Base-by-base conservation (phyloP, 2,113 vertebrate species). In the Crotophaga sulcirostris region DNA sequence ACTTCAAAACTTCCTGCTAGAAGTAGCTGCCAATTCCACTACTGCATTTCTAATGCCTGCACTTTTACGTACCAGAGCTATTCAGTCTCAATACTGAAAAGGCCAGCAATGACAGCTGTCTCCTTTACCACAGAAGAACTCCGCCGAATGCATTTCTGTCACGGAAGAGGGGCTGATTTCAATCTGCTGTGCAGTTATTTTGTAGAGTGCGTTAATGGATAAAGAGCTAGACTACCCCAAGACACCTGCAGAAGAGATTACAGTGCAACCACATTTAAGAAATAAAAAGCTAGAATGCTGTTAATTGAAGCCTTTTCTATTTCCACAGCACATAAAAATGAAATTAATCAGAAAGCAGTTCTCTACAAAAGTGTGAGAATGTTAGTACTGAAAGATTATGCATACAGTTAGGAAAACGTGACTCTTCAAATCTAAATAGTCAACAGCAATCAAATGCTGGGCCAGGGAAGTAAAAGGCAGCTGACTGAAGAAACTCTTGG, bases 31-130 rank as follows among this genome's bases (percentile, higher is more conserved):
- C 93, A 95, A 82, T 91, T 93, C 93, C 87, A 87, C 63, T 20
- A 20, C 66, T 74, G 64, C 84, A 87, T 58, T 94, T 95, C 49
- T 42, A 82, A 80, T 49, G 86, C 76, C 34, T 89, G 44, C 33
- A 63, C 70, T 87, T 90, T 33, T 63, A 87, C 4, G 2, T 40
- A 92, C 9, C 67, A 76, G 72, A 73, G 19, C 36, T 72, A 82
- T 29, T 67, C 49, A 69, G 63, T 18, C 24, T 36, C 66, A 69
- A 18, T 26, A 73, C 51, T 56, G 85, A 85, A 89, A 89, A 94
- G 51, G 89, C 74, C 76, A 95, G 81, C 60, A 86, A 34, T 79
- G 93, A 96, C 96, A 97, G 97, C 95, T 97, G 96, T 55, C 94
- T 81, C 60, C 81, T 96, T 70, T 72, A 42, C 75, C 93, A 80